Evolutionary conservation across 2,113 vertebrate species (phyloP).

Genomic region (Physeter macrocephalus): DNA sequence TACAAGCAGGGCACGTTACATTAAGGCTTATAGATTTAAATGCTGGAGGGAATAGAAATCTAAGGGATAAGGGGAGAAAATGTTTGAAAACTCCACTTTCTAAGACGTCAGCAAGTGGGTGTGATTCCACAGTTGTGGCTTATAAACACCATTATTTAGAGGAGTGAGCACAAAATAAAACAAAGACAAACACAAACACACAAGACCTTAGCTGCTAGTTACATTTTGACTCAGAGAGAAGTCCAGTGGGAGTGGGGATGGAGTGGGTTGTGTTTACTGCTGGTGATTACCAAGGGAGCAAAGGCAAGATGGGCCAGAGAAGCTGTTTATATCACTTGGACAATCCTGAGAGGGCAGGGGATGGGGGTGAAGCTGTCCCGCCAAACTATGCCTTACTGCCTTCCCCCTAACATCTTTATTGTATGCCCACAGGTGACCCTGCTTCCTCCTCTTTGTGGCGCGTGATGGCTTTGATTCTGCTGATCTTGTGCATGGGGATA

Average conservation of each 20-base stretch:
- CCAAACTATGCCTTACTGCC: fast-evolving
- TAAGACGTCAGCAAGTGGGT: background rate
- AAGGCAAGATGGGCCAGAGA: background rate
- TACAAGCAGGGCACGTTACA: background rate
- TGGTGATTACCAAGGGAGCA: background rate
- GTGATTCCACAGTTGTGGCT: background rate
- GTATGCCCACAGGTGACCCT: background rate
- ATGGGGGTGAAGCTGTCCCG: background rate
- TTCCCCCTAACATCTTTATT: background rate
- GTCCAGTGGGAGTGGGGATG: no score
- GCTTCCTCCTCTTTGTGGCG: slow-evolving; percentile 39
- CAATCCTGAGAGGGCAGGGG: background rate
- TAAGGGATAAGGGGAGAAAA: background rate
- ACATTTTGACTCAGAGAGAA: background rate
- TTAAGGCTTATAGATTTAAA: background rate
- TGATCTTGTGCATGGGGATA: slow-evolving; percentile 43
- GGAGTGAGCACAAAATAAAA: background rate
- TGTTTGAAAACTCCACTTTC: background rate
- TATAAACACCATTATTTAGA: background rate
- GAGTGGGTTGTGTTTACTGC: background rate
- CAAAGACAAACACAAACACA: background rate
- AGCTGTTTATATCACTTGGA: background rate
- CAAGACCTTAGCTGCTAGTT: background rate
- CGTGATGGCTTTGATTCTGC: slow-evolving; percentile 38
- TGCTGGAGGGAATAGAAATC: background rate